Evolutionary conservation across 2,797 vertebrate genomes (phyloP).

Genomic region (Hypotaenidia okinawae): DNA sequence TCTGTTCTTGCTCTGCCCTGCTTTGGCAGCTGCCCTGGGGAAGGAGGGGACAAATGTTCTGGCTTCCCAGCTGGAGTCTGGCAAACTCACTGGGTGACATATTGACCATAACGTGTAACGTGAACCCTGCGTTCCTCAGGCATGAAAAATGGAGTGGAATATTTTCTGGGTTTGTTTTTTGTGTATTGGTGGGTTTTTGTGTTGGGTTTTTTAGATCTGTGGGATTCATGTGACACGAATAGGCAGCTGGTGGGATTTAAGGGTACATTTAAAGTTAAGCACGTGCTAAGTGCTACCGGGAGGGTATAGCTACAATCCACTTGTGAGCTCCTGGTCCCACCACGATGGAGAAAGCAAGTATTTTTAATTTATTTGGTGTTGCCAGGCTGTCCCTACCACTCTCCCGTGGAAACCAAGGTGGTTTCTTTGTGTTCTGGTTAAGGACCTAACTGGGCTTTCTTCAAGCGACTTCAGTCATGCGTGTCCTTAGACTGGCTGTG

Average conservation of each 20-base stretch:
- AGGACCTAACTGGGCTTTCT: neutral
- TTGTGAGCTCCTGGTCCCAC: neutral
- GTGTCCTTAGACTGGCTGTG: neutral
- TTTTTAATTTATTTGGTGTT: slow-evolving; percentile 16
- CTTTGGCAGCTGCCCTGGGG: neutral
- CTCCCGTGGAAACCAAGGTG: neutral
- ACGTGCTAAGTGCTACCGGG: neutral
- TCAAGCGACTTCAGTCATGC: neutral
- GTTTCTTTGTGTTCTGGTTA: neutral
- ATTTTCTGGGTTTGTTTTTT: neutral
- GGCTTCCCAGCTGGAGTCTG: neutral
- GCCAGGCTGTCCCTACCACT: neutral
- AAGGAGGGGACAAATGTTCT: neutral
- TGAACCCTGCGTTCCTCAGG: accelerated
- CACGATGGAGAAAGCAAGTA: neutral
- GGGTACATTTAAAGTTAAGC: neutral
- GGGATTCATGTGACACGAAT: neutral
- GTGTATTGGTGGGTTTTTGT: neutral
- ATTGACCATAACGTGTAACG: accelerated
- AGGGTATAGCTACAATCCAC: neutral
- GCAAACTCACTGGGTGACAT: neutral
- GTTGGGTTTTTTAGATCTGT: neutral
- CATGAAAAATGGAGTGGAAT: neutral
- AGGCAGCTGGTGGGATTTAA: neutral
- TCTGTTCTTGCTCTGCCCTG: neutral